Percentiles rank a stretch among this genome's conserved stretches.
Conservation (phyloP, 2,888 invertebrate genomes). For the Empis livida region DNA sequence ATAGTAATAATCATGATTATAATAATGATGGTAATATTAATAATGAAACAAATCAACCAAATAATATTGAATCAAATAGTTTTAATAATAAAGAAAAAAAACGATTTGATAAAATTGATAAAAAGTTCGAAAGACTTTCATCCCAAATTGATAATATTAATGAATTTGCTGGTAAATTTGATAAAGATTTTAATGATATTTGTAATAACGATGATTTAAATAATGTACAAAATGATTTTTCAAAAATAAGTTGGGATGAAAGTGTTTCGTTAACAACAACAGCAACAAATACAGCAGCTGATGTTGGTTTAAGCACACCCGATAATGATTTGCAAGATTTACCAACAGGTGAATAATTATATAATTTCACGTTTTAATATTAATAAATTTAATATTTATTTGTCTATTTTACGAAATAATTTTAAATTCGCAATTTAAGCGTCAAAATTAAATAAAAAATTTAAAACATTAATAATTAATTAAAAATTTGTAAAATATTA, state of each 20-base stretch:
- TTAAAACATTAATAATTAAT: neutral
- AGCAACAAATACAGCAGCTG: conserved; percentile 26
- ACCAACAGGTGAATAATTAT: conserved; percentile 26
- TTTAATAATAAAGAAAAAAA: conserved; percentile 17
- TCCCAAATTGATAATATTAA: conserved; percentile 26
- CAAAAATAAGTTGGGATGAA: conserved; percentile 37
- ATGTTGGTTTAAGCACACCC: conserved; percentile 32
- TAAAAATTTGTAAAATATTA: neutral
- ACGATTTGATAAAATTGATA: conserved; percentile 26
- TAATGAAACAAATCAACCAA: neutral
- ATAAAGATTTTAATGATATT: conserved; percentile 27
- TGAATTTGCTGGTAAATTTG: conserved; percentile 21
- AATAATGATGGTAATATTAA: too few relatives aligned
- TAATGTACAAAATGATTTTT: conserved; percentile 33
- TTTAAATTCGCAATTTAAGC: too few relatives aligned
- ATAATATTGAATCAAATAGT: conserved; percentile 7
- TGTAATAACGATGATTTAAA: conserved; percentile 33
- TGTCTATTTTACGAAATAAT: too few relatives aligned
- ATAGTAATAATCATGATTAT: too few relatives aligned
- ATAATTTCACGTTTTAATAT: neutral
- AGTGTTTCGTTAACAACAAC: conserved; percentile 30
- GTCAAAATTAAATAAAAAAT: too few relatives aligned
- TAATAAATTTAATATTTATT: neutral
- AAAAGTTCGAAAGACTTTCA: conserved; percentile 31
- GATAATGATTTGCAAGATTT: conserved; percentile 35